phyloP scores from a whole-genome alignment of 2,888 invertebrate genomes.

The Archaeoteleia sp. region DNA sequence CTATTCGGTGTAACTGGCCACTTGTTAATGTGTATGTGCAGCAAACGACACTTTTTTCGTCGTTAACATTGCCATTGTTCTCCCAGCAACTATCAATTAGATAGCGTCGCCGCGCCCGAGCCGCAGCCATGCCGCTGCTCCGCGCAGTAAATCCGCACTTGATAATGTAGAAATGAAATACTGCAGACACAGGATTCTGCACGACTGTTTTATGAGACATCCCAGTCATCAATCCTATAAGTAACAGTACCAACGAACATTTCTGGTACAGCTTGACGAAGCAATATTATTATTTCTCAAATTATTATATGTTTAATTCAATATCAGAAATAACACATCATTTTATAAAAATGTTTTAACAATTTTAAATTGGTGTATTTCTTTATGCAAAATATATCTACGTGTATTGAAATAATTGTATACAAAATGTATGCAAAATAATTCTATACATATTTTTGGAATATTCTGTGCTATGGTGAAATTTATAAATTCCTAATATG shows the following conservation, averaged over 20 bases:
- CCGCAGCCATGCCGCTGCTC: constrained; percentile 1
- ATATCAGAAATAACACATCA: no score
- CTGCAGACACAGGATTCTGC: neutral
- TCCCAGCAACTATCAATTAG: constrained; percentile 33
- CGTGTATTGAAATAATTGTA: no score
- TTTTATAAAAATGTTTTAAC: no score
- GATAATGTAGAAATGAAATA: constrained; percentile 23
- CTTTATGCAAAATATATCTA: no score
- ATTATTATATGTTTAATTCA: no score
- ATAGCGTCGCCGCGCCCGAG: constrained; percentile 28
- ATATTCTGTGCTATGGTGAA: no score
- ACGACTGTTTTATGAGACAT: constrained; percentile 22
- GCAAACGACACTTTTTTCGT: constrained; percentile 18
- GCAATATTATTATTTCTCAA: neutral
- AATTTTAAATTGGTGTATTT: no score
- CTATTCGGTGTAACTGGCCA: neutral
- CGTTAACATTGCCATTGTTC: constrained; percentile 28
- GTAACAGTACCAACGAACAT: constrained; percentile 69
- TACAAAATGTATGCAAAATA: no score
- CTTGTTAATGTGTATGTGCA: constrained; percentile 9
- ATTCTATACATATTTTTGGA: no score
- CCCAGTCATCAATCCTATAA: constrained; percentile 22
- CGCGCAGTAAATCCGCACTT: constrained; percentile 18
- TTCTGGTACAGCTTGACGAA: constrained; percentile 62
- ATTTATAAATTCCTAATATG: no score